Percentiles rank a stretch among this genome's conserved stretches.
Conservation (phyloP, 2,888 invertebrate genomes). For the Hedychridium roseum region DNA sequence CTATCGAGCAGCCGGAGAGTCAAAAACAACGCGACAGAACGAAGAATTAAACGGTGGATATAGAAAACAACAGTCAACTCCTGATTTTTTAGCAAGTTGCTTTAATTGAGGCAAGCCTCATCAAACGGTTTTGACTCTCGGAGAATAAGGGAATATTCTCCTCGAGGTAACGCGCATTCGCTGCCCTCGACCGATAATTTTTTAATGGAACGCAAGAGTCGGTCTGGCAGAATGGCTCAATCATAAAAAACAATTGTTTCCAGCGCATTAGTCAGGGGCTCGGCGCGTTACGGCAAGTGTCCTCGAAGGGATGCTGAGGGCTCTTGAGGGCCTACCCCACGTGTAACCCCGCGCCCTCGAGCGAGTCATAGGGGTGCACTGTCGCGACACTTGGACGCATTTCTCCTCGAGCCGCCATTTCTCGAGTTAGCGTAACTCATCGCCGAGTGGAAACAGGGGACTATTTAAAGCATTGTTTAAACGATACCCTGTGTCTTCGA, state of each 20-base stretch:
- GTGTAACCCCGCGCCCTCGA: slow-evolving; percentile 29
- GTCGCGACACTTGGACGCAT: slow-evolving; percentile 48
- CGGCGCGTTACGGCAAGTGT: slow-evolving; percentile 24
- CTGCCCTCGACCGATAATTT: slow-evolving; percentile 6
- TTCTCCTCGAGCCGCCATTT: slow-evolving; percentile 37
- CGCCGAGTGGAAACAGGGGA: slow-evolving; percentile 32
- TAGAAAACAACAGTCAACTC: background rate
- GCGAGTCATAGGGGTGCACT: slow-evolving; percentile 49
- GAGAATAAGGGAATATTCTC: too few species aligned
- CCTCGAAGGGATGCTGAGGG: slow-evolving; percentile 32
- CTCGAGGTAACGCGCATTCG: too few species aligned
- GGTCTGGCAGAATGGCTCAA: slow-evolving; percentile 2
- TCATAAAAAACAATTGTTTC: slow-evolving; percentile 50
- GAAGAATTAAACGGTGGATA: background rate
- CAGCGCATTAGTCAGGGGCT: slow-evolving; percentile 43
- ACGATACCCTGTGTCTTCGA: too few species aligned
- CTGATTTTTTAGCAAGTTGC: too few species aligned
- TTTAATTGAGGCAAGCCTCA: too few species aligned
- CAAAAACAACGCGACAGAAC: too few species aligned
- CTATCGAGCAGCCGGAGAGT: too few species aligned
- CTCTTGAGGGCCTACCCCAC: slow-evolving; percentile 30
- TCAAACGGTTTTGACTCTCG: too few species aligned
- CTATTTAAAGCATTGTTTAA: too few species aligned
- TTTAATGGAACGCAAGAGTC: slow-evolving; percentile 12
- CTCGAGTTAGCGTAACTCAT: slow-evolving; percentile 32